phyloP scores from a whole-genome alignment of 2,888 invertebrate genomes.

The Aleiodes alternator region DNA sequence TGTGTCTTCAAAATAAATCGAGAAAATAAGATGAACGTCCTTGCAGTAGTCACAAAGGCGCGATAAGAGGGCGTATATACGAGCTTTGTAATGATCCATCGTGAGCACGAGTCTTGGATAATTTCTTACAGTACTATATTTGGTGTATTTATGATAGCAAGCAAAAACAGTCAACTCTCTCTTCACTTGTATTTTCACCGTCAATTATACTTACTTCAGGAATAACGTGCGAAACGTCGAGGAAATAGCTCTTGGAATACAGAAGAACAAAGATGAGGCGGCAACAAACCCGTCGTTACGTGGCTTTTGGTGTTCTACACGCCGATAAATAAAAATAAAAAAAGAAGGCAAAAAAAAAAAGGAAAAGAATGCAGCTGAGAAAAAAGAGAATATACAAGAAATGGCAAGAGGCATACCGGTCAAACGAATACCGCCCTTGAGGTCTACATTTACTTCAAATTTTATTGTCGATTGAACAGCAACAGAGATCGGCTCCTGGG shows the following conservation, averaged over 20 bases:
- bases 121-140: constrained; percentile 31
- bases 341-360: constrained; percentile 26
- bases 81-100: constrained; percentile 33
- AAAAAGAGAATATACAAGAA: constrained; percentile 25
- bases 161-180: constrained; percentile 34
- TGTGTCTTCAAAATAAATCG: constrained; percentile 21
- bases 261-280: constrained; percentile 48
- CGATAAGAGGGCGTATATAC: constrained; percentile 35
- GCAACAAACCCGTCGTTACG: constrained; percentile 46
- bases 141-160: constrained; percentile 40
- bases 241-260: constrained; percentile 56
- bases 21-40: constrained; percentile 42
- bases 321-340: constrained; percentile 41
- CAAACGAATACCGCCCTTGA: constrained; percentile 70
- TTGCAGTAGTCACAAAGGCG: constrained; percentile 41
- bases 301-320: constrained; percentile 39
- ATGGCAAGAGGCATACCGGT: constrained; percentile 51
- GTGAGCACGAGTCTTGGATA: constrained; percentile 27
- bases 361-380: neutral
- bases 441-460: constrained; percentile 70
- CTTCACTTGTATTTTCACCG: constrained; percentile 41
- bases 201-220: constrained; percentile 63
- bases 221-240: constrained; percentile 65
- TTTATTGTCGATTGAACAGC: constrained; percentile 64
- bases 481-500: constrained; percentile 48